Base-by-base conservation (phyloP, 2,113 vertebrate species). In the Phycodurus eques region DNA sequence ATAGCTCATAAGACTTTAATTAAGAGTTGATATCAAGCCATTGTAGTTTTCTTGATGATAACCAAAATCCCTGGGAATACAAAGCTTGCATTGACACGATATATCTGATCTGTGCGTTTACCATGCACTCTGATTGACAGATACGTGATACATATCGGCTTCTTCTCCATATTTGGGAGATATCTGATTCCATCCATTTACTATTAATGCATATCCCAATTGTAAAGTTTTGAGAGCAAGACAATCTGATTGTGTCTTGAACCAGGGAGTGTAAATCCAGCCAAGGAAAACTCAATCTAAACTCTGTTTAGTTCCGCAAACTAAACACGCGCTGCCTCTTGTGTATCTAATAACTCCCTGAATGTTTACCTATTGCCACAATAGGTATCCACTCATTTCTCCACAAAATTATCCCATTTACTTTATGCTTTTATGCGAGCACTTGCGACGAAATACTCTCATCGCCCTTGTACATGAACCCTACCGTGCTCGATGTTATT, bases 401-500 rank as follows among this genome's bases (percentile, higher is more conserved):
- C 83, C 80, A 81, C 77, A 80, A 80, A 85, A 88, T 80, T 71
- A 47, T 13, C 69, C 80, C 76, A 81, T 86, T 86, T 87, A 75
- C 84, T 84, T 72, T 39, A 82, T 83, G 85, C 83, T 82, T 83
- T 78, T 79, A 75, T 80, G 81, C 77, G 75, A 77, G 71, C 75
- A 79, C 74, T 79, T 83, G 79, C 75, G 63, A 61, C 80, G 71
- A 71, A 82, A 71, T 67, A 67, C 76, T 79, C 78, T 79, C 71
- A 75, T 82, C 33, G 49, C 79, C 74, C 80, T 60, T 67, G 49
- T 72, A 27, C 80, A 74, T 69, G 71, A 85, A 82, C 70, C 47
- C 33, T 65, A 59, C 67, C 43, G 19, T 31, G 64, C 64, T 68
- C 77, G 74, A 56, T 54, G 67, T 86, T 72, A 80, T 87, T 89